Base-by-base conservation (phyloP, 2,113 vertebrate species). In the Seriola rivoliana region DNA sequence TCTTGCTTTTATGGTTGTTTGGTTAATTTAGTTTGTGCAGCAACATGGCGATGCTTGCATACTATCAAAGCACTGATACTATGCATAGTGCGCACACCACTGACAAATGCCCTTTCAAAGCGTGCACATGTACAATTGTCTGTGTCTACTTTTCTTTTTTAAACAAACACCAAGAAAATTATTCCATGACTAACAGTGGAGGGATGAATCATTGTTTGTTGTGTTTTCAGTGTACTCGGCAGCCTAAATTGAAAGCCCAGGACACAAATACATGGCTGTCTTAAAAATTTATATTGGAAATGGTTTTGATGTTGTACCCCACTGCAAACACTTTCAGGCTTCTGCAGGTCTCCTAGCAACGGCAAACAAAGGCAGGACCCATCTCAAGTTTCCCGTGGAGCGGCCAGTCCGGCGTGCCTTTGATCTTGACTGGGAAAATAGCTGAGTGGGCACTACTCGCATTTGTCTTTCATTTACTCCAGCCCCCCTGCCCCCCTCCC, bases 371-470 rank as follows among this genome's bases (percentile, higher is more conserved):
- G 93, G 93, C 94, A 93, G 91, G 93, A 93, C 93, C 93, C 94
- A 95, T 96, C 95, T 95, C 94, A 95, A 96, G 95, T 95, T 96
- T 96, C 95, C 95, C 71, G 95, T 95, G 94, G 95, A 93, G 95
- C 93, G 94, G 92, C 95, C 91, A 88, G 95, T 93, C 94, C 93
- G 80, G 88, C 92, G 76, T 77, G 93, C 78, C 95, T 96, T 96
- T 96, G 95, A 96, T 96, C 95, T 95, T 94, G 93, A 95, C 95
- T 94, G 95, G 95, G 95, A 95, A 95, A 96, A 95, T 95, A 95
- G 95, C 95, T 96, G 95, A 96, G 94, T 95, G 95, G 95, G 95
- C 95, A 95, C 92, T 95, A 95, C 93, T 94, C 91, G 87, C 95
- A 95, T 96, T 96, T 95, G 94, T 93, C 93, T 96, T 95, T 96